Percentiles rank a stretch among this genome's conserved stretches.
Conservation (phyloP, 1,140 invertebrate genomes). For the Procambarus virginalis region DNA sequence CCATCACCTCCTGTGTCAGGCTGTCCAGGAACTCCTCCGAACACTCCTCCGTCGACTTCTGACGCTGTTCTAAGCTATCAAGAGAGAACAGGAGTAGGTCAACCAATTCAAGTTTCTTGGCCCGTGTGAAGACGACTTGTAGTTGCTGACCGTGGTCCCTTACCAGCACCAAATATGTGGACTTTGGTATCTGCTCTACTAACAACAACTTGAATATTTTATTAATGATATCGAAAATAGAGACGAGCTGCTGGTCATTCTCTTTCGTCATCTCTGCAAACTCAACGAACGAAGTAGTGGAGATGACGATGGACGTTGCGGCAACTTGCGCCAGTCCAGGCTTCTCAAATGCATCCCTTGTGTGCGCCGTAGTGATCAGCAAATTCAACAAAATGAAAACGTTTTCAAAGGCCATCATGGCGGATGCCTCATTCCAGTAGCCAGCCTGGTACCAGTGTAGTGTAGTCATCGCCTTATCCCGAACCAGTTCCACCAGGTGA, state of each 20-base stretch:
- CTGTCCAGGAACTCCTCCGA: constrained; percentile 15
- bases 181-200: no score
- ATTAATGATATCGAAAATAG: neutral
- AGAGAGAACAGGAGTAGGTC: neutral
- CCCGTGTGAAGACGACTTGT: no score
- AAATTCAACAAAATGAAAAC: neutral
- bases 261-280: no score
- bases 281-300: neutral
- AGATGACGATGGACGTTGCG: neutral
- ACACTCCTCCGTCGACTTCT: neutral
- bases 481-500: neutral
- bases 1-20: constrained; percentile 20
- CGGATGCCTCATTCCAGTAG: neutral
- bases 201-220: no score
- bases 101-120: neutral
- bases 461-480: neutral
- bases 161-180: no score
- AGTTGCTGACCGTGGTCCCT: no score
- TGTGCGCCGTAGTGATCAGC: neutral
- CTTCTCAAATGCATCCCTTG: neutral
- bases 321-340: neutral
- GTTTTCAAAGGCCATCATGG: neutral
- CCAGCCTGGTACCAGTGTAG: no score
- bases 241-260: no score
- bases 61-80: neutral